phyloP scores from a whole-genome alignment of 1,140 invertebrate species.

The Sinella curviseta region DNA sequence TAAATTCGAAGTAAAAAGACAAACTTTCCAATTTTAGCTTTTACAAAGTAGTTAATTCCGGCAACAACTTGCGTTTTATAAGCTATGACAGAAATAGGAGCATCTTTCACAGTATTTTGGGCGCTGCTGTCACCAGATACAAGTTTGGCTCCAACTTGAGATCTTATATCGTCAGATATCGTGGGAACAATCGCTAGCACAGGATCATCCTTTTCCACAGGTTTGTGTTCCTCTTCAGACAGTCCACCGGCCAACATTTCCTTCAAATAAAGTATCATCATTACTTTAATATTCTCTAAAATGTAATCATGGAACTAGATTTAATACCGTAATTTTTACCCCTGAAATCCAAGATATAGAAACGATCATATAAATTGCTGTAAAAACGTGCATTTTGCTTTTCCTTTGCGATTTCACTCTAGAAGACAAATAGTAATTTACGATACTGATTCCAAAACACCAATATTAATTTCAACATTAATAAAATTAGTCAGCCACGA shows the following conservation, averaged over 20 bases:
- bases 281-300: no score
- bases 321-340: neutral
- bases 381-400: no score
- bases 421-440: no score
- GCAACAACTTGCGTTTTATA: constrained; percentile 40
- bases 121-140: neutral
- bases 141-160: neutral
- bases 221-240: neutral
- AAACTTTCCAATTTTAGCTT: constrained; percentile 20
- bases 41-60: constrained; percentile 38
- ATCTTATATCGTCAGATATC: neutral
- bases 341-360: no score
- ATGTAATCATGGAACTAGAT: no score
- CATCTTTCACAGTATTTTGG: neutral
- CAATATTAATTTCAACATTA: no score
- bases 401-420: no score
- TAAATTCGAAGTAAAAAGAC: constrained; percentile 28
- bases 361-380: no score
- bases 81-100: neutral
- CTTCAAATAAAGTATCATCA: no score
- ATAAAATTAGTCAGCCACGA: no score
- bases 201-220: neutral
- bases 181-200: neutral
- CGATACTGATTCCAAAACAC: no score
- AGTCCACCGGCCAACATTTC: neutral